Evolutionary conservation across 2,797 vertebrate species (phyloP), one percentile per base, ranked within the genome.

Genomic region (Sebastes itinus): DNA sequence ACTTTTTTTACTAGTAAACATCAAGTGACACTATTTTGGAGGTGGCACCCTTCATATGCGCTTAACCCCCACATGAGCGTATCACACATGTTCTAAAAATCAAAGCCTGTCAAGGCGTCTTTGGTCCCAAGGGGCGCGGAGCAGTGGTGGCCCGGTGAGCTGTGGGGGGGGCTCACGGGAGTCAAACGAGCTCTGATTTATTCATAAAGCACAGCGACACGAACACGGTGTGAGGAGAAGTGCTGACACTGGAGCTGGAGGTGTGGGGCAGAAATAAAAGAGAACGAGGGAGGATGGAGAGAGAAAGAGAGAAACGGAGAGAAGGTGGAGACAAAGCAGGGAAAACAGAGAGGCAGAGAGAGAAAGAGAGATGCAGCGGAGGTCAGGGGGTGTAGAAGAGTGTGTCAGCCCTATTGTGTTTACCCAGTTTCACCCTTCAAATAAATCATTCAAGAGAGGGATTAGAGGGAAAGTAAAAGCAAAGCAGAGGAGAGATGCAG

Each of bases 361-460:
- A 74, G 67, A 75, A 25, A 61, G 20, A 63, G 54, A 74, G 67
- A 75, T 18, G 52, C 67, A 58, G 74, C 55, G 69, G 82, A 87
- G 79, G 75, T 71, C 70, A 75, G 60, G 55, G 62, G 78, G 72
- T 80, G 74, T 35, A 38, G 68, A 67, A 46, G 73, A 81, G 67
- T 46, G 78, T 60, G 69, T 78, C 78, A 61, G 81, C 61, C 52
- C 61, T 73, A 75, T 77, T 87, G 75, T 90, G 79, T 89, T 90
- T 91, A 62, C 82, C 77, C 77, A 66, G 38, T 79, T 86, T 88
- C 74, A 83, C 60, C 81, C 82, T 81, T 85, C 75, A 81, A 74
- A 90, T 84, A 86, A 91, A 88, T 88, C 73, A 86, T 86, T 90
- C 72, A 88, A 46, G 72, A 84, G 70, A 77, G 68, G 65, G 56